Evolutionary conservation across 30 jellyfish, hydroid and myxozoan genomes (phyloP).

Genomic region (Aurelia sp.): DNA sequence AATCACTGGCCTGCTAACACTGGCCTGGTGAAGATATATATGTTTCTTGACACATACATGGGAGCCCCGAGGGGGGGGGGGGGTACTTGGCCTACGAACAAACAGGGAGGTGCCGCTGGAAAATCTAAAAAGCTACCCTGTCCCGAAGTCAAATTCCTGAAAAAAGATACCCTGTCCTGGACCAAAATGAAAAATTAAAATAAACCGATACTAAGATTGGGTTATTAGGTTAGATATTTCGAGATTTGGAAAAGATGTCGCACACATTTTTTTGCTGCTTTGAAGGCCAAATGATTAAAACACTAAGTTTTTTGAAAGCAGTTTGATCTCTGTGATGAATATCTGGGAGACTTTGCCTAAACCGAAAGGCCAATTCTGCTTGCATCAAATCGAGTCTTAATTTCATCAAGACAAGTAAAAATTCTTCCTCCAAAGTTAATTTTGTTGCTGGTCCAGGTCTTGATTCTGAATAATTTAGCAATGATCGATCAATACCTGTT

Average conservation of each 20-base stretch:
- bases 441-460: constrained; percentile 42
- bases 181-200: constrained; percentile 1
- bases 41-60: not conserved
- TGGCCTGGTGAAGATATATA: constrained; percentile 26
- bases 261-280: constrained; percentile 33
- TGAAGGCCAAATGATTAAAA: constrained; percentile 44
- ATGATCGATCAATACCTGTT: constrained; percentile 11
- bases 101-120: too few species aligned
- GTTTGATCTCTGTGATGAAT: constrained; percentile 40
- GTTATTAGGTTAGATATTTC: too few species aligned
- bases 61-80: too few species aligned
- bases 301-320: constrained; percentile 42
- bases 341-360: constrained; percentile 22
- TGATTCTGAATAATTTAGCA: constrained; percentile 37
- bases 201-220: too few species aligned
- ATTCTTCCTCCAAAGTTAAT: constrained; percentile 57
- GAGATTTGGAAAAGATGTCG: constrained; percentile 14
- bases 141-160: not conserved
- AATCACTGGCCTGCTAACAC: not conserved
- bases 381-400: constrained; percentile 49
- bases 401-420: constrained; percentile 53
- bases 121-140: too few species aligned
- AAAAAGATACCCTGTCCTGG: constrained; percentile 16
- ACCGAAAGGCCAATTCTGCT: constrained; percentile 54
- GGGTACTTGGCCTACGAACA: too few species aligned